Evolutionary conservation across 1,140 invertebrate species (phyloP), one percentile per base, ranked within the genome.

Genomic region (Micrasema minimum): DNA sequence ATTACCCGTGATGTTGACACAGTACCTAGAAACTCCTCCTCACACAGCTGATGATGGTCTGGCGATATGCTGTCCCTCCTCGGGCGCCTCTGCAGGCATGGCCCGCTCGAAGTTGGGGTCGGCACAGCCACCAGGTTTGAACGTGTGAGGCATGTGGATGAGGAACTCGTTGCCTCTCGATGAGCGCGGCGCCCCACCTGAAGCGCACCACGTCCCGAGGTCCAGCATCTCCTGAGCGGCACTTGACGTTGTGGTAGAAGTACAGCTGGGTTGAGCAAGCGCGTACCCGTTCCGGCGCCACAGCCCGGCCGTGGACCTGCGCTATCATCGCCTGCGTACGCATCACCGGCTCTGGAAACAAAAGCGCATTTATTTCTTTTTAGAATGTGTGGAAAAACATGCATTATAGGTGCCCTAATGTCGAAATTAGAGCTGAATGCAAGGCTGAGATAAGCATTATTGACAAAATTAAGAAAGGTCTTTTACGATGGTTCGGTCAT

Each of bases 211-310:
- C 90, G 79, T 99, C 98, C 67, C 93, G 87, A n/a, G n/a, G 82
- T 99, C 97, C 61, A 96, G 86, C 97, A 99, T 99, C 83, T 99
- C 96, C n/a, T n/a, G 90, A 88, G 20, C 97, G 88, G 79, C 95
- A 97, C 77, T 94, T 92, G 2, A 97, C 95, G 84, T 97, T 98
- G 76, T 96, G 92, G 82, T 99, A 99, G 82, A 97, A 98, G 79
- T 93, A 97, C 0, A 98, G 87, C 81, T 99, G 98, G 86, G 99
- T 98, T 5, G 98, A 86, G 9, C n/a, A n/a, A 99, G 83, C 1
- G 96, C 96, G 81, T 97, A 99, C 5, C 98, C 98, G 82, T 99
- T 99, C 72, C 97, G 87, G 31, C 96, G 88, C 98, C 98, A 99
- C 95, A 99, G 96, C 16, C 95, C 94, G 1, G 96, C 93, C n/a